A percentile compares a stretch with the other conserved stretches of the same genome.
Evolutionary conservation across 2,113 vertebrate genomes (phyloP).

Genomic region (Scomber scombrus): DNA sequence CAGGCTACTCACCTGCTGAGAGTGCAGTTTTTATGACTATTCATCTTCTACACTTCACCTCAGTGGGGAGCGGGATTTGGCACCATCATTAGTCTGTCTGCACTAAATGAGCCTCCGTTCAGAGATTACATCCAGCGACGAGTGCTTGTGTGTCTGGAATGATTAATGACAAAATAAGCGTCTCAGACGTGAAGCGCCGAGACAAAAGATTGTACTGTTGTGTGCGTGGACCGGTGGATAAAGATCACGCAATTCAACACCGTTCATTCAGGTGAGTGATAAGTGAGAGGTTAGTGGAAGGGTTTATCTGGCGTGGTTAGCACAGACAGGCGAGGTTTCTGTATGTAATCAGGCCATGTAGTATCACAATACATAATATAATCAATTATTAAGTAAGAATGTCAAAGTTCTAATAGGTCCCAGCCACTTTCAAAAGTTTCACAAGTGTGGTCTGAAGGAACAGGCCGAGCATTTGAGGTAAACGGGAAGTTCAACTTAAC

Average conservation of each 20-base stretch:
- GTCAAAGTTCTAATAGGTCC: conserved; percentile 6
- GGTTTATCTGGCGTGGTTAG: neutral
- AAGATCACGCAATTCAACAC: conserved; percentile 42
- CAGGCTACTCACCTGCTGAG: conserved; percentile 59
- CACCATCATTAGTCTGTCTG: conserved; percentile 64
- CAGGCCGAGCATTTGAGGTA: neutral
- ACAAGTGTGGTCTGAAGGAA: neutral
- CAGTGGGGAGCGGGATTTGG: conserved; percentile 46
- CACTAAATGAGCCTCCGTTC: conserved; percentile 51
- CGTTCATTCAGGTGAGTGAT: neutral
- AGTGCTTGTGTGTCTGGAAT: conserved; percentile 43
- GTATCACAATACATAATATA: conserved; percentile 3
- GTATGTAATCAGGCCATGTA: conserved; percentile 15
- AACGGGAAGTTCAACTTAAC: conserved; percentile 26
- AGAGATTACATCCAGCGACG: conserved; percentile 46
- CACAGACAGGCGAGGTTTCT: neutral
- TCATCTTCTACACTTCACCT: conserved; percentile 58
- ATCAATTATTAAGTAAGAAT: conserved; percentile 37
- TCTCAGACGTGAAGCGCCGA: neutral
- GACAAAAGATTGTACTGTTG: conserved; percentile 17
- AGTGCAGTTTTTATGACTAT: conserved; percentile 61
- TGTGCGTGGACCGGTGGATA: neutral
- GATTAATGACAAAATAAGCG: conserved; percentile 46
- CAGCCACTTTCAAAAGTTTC: conserved; percentile 14
- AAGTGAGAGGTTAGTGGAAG: conserved; percentile 3